These are phyloP conservation scores for Monopis laevigella DNA, from an alignment of 2,888 invertebrate species.

Conservation along the genomic window DNA sequence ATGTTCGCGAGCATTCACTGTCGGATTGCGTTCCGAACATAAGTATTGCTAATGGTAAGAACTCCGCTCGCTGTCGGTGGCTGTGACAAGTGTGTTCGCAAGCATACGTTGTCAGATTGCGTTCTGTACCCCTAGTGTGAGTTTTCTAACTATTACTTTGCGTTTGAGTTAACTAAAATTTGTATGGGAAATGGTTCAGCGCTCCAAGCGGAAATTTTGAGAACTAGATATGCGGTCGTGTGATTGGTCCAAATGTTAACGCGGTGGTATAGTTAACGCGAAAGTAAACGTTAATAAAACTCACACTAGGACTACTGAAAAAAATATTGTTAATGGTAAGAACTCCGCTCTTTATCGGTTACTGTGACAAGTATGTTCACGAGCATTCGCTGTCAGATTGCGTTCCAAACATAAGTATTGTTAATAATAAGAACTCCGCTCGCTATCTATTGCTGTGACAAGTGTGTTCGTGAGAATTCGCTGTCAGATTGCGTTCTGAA, in stretches of 20 bases:
- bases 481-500: not conserved
- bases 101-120: not conserved
- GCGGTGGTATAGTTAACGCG: too few relatives aligned
- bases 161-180: too few relatives aligned
- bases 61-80: slow-evolving; percentile 37
- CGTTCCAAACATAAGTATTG: not conserved
- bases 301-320: too few relatives aligned
- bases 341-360: too few relatives aligned
- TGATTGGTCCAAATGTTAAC: too few relatives aligned
- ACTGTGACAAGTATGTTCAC: not conserved
- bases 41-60: slow-evolving; percentile 15
- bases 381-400: not conserved
- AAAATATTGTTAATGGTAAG: too few relatives aligned
- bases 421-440: slow-evolving; percentile 25
- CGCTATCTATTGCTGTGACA: slow-evolving; percentile 35
- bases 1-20: not conserved
- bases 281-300: too few relatives aligned
- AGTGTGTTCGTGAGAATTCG: not conserved
- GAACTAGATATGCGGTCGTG: too few relatives aligned
- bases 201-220: too few relatives aligned
- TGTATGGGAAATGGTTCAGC: too few relatives aligned
- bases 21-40: not conserved
- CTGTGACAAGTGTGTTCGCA: slow-evolving; percentile 21
- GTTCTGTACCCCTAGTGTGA: too few relatives aligned
- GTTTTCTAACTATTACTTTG: too few relatives aligned